Percentiles rank a stretch among this genome's conserved stretches.
These are phyloP conservation scores for Silurus glanis DNA, from an alignment of 2,113 vertebrate genomes.

Conservation along the genomic window DNA sequence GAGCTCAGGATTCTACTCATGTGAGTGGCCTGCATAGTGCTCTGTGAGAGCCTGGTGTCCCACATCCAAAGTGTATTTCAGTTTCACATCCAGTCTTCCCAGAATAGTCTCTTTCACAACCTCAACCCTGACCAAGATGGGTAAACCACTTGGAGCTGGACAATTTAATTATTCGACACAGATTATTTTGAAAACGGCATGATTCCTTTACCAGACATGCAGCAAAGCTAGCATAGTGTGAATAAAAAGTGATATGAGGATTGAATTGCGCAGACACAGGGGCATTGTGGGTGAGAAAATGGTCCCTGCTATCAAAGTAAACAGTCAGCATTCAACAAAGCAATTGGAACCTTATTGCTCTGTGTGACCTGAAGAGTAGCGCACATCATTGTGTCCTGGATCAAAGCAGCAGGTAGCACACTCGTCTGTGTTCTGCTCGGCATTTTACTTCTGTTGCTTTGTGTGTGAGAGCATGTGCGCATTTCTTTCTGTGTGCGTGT, in stretches of 20 bases:
- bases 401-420: constrained; percentile 22
- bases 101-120: not conserved
- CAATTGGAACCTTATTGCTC: constrained; percentile 14
- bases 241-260: constrained; percentile 7
- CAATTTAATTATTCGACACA: not conserved
- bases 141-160: not conserved
- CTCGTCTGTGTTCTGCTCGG: constrained; percentile 5
- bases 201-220: not conserved
- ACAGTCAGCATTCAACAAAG: not conserved
- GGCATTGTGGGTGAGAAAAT: not conserved
- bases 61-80: not conserved
- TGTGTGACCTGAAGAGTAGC: not conserved
- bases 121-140: not conserved
- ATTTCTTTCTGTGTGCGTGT: not conserved
- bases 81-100: not conserved
- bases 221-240: not conserved
- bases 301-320: constrained; percentile 16
- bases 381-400: not conserved
- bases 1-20: not conserved
- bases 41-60: not conserved
- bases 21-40: not conserved
- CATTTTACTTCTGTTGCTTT: constrained; percentile 15
- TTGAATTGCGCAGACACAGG: not conserved
- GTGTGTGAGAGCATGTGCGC: not conserved
- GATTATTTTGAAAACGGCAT: not conserved